These are phyloP conservation scores for Syrista parreyssii DNA, from an alignment of 2,888 invertebrate genomes.

Conservation along the genomic window DNA sequence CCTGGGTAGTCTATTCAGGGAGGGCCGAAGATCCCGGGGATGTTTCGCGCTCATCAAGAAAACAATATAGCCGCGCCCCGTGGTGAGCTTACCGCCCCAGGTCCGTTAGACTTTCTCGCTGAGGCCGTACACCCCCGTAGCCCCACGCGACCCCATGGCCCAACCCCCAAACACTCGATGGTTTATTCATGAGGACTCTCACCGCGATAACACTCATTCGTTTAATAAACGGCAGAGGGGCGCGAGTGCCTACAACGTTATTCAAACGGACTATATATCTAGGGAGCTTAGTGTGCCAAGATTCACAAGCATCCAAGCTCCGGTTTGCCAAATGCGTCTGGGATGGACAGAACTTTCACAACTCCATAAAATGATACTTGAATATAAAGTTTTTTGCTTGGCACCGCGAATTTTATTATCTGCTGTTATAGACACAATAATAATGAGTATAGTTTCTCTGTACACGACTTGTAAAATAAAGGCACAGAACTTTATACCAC, in stretches of 20 bases:
- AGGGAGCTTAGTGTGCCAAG: conserved; percentile 56
- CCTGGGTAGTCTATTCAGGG: too few relatives aligned
- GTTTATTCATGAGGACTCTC: conserved; percentile 65
- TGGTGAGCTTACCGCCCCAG: conserved; percentile 56
- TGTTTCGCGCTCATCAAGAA: conserved; percentile 64
- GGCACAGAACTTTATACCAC: too few relatives aligned
- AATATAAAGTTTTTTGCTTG: too few relatives aligned
- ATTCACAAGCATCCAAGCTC: conserved; percentile 18
- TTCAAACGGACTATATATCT: conserved; percentile 63
- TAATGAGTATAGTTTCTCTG: too few relatives aligned
- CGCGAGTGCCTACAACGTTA: conserved; percentile 46
- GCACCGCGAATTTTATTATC: too few relatives aligned
- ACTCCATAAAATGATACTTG: too few relatives aligned
- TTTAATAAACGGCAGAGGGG: conserved; percentile 62
- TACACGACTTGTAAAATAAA: too few relatives aligned
- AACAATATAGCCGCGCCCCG: conserved; percentile 65
- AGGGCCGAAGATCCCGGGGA: conserved; percentile 29
- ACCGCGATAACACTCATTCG: conserved; percentile 65
- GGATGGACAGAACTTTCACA: too few relatives aligned
- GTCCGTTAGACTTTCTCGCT: conserved; percentile 41
- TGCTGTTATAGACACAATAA: too few relatives aligned
- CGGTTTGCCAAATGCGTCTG: too few relatives aligned
- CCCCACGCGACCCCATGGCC: conserved; percentile 34
- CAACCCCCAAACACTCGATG: conserved; percentile 62
- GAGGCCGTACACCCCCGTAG: conserved; percentile 41